Evolutionary conservation across 2,797 vertebrate species (phyloP).

Genomic region (Premnoplex brunnescens): DNA sequence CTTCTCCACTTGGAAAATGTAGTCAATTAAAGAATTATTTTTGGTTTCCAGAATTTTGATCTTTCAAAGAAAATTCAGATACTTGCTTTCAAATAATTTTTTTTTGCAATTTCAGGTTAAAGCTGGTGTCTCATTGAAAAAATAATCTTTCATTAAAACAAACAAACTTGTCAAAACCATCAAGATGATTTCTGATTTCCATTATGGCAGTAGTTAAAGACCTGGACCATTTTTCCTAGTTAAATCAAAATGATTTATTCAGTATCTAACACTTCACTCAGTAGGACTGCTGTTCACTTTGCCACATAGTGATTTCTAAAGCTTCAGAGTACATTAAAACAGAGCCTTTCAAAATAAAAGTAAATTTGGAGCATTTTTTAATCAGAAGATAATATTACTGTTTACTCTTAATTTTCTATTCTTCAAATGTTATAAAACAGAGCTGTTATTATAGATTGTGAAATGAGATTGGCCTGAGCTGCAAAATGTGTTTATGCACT

Average conservation of each 20-base stretch:
- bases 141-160: neutral
- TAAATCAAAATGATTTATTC: neutral
- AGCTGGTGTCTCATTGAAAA: neutral
- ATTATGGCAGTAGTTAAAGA: neutral
- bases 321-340: neutral
- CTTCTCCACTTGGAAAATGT: neutral
- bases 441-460: neutral
- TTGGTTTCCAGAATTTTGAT: neutral
- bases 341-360: neutral
- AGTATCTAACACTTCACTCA: neutral
- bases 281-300: neutral
- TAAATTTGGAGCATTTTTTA: neutral
- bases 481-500: neutral
- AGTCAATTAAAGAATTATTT: neutral
- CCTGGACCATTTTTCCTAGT: neutral
- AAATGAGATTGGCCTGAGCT: neutral
- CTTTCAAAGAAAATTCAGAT: neutral
- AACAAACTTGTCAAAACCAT: neutral
- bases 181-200: neutral
- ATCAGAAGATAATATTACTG: neutral
- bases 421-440: neutral
- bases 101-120: neutral
- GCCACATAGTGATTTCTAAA: slow-evolving; percentile 41
- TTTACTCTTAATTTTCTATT: slow-evolving; percentile 20
- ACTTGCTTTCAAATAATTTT: neutral